These are phyloP conservation scores for Mystacides longicornis DNA, from an alignment of 2,888 invertebrate species.

Conservation along the genomic window DNA sequence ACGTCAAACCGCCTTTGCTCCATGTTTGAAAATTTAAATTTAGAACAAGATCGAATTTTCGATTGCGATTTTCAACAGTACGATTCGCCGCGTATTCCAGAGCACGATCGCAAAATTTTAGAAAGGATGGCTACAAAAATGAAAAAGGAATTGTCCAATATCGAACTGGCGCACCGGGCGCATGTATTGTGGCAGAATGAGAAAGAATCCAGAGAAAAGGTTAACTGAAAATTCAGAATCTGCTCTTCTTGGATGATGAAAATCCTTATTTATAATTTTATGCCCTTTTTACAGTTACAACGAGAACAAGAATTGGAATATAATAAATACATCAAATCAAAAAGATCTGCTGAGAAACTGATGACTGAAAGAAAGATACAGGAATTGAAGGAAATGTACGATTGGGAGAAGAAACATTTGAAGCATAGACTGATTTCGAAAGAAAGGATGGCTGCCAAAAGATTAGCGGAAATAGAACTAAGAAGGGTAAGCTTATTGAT, in stretches of 20 bases:
- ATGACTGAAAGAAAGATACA: slow-evolving; percentile 12
- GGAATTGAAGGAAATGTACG: slow-evolving; percentile 17
- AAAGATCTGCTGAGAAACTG: slow-evolving; percentile 18
- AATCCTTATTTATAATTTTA: not conserved
- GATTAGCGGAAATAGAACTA: slow-evolving; percentile 16
- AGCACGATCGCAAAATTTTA: slow-evolving; percentile 44
- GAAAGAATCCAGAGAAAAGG: slow-evolving; percentile 36
- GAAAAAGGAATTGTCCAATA: slow-evolving; percentile 38
- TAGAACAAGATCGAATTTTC: slow-evolving; percentile 5
- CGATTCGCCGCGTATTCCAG: slow-evolving; percentile 34
- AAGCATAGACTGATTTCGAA: slow-evolving; percentile 14
- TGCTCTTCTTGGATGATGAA: not conserved
- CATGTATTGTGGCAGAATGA: slow-evolving; percentile 46
- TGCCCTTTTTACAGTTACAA: slow-evolving; percentile 16
- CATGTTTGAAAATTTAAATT: slow-evolving; percentile 25
- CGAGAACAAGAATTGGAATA: slow-evolving; percentile 22
- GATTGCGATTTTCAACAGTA: slow-evolving; percentile 5
- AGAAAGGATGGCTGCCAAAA: slow-evolving; percentile 17
- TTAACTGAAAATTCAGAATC: slow-evolving; percentile 21
- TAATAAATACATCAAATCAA: slow-evolving; percentile 15
- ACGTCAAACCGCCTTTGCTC: slow-evolving; percentile 16
- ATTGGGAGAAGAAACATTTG: slow-evolving; percentile 23
- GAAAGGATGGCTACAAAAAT: slow-evolving; percentile 44
- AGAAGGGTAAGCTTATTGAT: slow-evolving; percentile 11
- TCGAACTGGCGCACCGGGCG: slow-evolving; percentile 44